Evolutionary conservation across 2,888 invertebrate species (phyloP), one percentile per base, ranked within the genome.

Genomic region (Heliconius ismenius): DNA sequence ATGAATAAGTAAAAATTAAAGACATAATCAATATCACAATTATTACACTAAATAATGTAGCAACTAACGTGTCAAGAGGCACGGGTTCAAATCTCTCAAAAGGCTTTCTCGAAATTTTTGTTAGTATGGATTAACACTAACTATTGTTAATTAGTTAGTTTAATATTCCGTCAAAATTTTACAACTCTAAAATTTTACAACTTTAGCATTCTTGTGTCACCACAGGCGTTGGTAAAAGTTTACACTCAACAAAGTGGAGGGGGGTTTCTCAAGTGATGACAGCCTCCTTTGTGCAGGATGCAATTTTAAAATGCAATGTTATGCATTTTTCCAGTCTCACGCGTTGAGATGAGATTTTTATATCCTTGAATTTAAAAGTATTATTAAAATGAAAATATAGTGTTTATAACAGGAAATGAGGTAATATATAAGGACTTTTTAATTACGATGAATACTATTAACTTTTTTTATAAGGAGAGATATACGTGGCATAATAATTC

Each of bases 241-340:
- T 64, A 72, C 70, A 43, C 24, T 58, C 39, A 54, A 72, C 76
- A 65, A 65, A 65, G 72, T 36, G 21, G 15, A 58, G 58, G 28
- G 32, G 24, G 58, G 58, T 58, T 36, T 54, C 36, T 58, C 39
- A 62, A 69, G 63, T 49, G 72, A 58, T 60, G 58, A 76, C 39
- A 72, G 64, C 21, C 39, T 24, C 36, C 36, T 76, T 76, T 72
- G 76, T 76, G 39, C 63, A 65, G 64, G 18, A 64, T 76, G 70
- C 64, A 64, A 70, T 72, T 72, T 63, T 43, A 76, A 76, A 70
- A 24, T 49, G 70, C 63, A 10, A 49, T n/a, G 26, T 62, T 69
- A 54, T 49, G 63, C 68, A 39, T 75, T 69, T 60, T 70, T 21
- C 21, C 49, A 49, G 49, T 49, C 58, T 4, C 43, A 18, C 28